These are phyloP conservation scores for Podarcis lilfordi DNA, from an alignment of 2,797 vertebrate species.

Conservation along the genomic window DNA sequence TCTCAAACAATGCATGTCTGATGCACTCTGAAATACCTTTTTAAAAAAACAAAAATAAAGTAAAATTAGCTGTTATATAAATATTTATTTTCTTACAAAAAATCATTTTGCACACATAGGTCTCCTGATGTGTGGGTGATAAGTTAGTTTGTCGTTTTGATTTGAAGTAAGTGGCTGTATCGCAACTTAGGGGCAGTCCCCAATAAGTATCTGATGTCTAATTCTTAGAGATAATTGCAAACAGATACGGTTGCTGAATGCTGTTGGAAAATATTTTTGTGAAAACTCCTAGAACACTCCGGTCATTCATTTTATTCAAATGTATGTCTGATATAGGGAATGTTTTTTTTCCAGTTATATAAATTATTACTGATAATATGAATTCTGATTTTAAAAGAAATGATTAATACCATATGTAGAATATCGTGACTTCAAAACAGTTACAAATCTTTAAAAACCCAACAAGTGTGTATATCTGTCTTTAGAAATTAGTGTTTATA, in stretches of 20 bases:
- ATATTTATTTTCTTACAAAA: conserved; percentile 22
- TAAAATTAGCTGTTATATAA: conserved; percentile 11
- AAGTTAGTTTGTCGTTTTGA: conserved; percentile 79
- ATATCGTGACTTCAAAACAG: conserved; percentile 84
- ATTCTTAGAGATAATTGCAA: conserved; percentile 72
- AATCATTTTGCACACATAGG: conserved; percentile 73
- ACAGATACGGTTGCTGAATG: conserved; percentile 71
- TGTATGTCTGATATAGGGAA: conserved; percentile 86
- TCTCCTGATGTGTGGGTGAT: conserved; percentile 72
- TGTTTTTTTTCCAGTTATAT: conserved; percentile 87
- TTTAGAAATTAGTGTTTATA: conserved; percentile 90
- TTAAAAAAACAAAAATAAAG: conserved; percentile 28
- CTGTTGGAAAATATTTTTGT: conserved; percentile 74
- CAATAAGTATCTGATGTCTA: conserved; percentile 74
- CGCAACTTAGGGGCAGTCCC: conserved; percentile 56
- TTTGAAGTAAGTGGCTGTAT: conserved; percentile 75
- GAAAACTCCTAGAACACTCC: conserved; percentile 76
- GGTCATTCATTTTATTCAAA: conserved; percentile 77
- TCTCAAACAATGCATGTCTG: conserved; percentile 15
- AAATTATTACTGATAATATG: conserved; percentile 85
- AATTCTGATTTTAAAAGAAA: conserved; percentile 76
- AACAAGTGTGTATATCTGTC: conserved; percentile 86
- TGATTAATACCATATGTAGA: conserved; percentile 83
- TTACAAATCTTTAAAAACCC: conserved; percentile 79
- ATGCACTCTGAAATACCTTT: conserved; percentile 44